These are phyloP conservation scores for Drosophila mettleri DNA, from an alignment of 2,888 invertebrate genomes.

Conservation along the genomic window DNA sequence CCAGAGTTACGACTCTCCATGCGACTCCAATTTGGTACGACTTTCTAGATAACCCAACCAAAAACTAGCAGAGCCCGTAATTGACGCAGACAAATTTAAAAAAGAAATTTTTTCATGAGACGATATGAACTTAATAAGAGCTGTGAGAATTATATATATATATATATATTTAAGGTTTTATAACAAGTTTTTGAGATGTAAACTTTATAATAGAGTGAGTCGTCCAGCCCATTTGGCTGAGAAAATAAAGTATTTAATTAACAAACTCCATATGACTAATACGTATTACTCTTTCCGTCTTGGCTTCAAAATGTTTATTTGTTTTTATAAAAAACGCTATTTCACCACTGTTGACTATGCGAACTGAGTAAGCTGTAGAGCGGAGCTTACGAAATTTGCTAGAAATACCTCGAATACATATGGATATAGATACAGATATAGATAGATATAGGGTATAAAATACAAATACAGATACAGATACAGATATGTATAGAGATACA, in stretches of 20 bases:
- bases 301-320: background rate
- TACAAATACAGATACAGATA: background rate
- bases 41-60: background rate
- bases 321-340: background rate
- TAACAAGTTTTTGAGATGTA: too few relatives aligned
- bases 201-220: too few relatives aligned
- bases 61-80: constrained; percentile 1
- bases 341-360: background rate
- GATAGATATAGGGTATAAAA: background rate
- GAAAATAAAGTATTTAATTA: too few relatives aligned
- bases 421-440: background rate
- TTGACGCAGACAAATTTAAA: background rate
- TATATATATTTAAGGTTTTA: too few relatives aligned
- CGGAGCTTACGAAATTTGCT: background rate
- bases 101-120: background rate
- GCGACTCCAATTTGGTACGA: background rate
- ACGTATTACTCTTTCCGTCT: background rate
- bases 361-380: background rate
- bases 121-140: background rate
- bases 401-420: background rate
- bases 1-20: too few relatives aligned
- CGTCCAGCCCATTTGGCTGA: too few relatives aligned
- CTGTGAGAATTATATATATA: too few relatives aligned
- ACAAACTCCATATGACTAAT: background rate
- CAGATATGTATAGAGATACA: constrained; percentile 1